Evolutionary conservation across 2,113 vertebrate species (phyloP), one percentile per base, ranked within the genome.

Genomic region (Cynopterus brachyotis): DNA sequence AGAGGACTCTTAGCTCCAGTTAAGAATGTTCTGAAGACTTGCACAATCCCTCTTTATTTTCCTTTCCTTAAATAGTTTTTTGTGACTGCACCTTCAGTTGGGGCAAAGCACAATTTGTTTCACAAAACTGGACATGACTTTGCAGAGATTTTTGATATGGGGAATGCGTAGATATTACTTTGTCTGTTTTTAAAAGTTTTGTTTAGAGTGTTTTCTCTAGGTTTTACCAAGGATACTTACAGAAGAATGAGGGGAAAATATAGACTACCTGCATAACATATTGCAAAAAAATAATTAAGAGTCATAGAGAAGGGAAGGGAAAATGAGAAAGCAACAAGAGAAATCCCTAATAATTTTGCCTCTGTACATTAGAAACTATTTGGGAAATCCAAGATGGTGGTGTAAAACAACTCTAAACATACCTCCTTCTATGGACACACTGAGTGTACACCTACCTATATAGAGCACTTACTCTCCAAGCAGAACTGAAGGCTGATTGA

Each of bases 11-110:
- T 96, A 96, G 64, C 60, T 96, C 26, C 9, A 95, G 83, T 45
- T 66, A 88, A 47, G 53, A 94, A 96, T 96, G 35, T 69, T 96
- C 76, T 98, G 94, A 96, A 97, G 95, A 96, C 89, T 96, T 22
- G 47, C 75, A 72, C 70, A 96, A 95, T 91, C 95, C 50, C 79
- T 97, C 90, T 94, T 91, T 85, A 78, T 94, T 82, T 91, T 73
- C 55, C 47, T 97, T 93, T 97, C 82, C 97, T 96, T 98, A 92
- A 86, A 90, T 47, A 88, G 37, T 8, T 70, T 88, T 94, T 70
- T 88, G 15, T 91, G 64, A 93, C 37, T 59, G 66, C 24, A 72
- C 20, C 66, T 96, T 96, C 50, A 94, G 64, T 40, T 88, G n/a
- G n/a, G 81, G 42, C 62, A 94, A 78, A 92, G 32, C 95, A 94